These are phyloP conservation scores for Hyposmocoma kahamanoa DNA, from an alignment of 1,140 invertebrate genomes.

Conservation along the genomic window DNA sequence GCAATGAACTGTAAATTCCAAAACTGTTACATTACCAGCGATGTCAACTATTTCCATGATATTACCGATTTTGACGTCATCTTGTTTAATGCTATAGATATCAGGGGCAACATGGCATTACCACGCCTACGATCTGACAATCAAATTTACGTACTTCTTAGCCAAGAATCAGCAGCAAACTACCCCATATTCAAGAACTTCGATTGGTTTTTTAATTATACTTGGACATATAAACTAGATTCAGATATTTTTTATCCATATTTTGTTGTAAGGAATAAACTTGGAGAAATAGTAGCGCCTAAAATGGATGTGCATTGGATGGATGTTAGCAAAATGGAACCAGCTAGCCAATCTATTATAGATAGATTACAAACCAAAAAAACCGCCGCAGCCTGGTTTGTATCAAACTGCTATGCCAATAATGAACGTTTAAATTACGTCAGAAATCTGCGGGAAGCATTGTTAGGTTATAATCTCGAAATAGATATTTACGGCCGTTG, in stretches of 20 bases:
- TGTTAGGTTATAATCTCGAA: constrained; percentile 33
- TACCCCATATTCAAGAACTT: constrained; percentile 33
- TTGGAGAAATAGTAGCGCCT: constrained; percentile 39
- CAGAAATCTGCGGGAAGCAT: constrained; percentile 68
- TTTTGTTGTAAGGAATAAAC: constrained; percentile 40
- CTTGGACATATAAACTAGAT: constrained; percentile 78
- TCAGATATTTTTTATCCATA: constrained; percentile 78
- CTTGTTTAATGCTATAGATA: constrained; percentile 41
- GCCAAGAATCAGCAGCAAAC: constrained; percentile 47
- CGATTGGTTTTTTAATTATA: constrained; percentile 77
- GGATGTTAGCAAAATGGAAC: constrained; percentile 31
- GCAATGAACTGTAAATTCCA: constrained; percentile 30
- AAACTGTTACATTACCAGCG: constrained; percentile 40
- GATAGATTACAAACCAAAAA: constrained; percentile 36
- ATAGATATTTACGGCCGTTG: constrained; percentile 82
- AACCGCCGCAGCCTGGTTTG: constrained; percentile 73
- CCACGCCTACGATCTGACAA: constrained; percentile 22
- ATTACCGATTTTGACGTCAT: constrained; percentile 39
- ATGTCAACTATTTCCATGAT: constrained; percentile 22
- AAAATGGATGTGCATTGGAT: constrained; percentile 38
- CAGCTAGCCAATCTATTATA: constrained; percentile 22
- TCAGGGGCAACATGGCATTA: constrained; percentile 29
- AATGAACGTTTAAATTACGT: constrained; percentile 74
- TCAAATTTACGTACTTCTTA: constrained; percentile 58
- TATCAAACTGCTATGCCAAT: constrained; percentile 76